These are phyloP conservation scores for Myiotriccus ornatus DNA, from an alignment of 2,797 vertebrate species.

Conservation along the genomic window DNA sequence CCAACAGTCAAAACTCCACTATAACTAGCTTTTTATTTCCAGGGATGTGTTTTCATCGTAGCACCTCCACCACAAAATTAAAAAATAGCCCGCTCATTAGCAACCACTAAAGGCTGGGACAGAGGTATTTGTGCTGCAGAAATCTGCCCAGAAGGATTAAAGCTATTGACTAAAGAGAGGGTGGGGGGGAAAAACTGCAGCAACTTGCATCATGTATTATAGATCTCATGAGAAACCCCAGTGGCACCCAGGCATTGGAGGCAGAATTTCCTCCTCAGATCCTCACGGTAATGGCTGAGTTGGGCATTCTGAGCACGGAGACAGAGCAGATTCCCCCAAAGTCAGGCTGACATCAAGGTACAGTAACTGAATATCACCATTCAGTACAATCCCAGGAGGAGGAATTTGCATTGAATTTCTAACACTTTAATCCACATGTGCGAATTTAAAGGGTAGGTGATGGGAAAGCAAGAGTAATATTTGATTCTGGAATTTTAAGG, in stretches of 20 bases:
- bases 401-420: not conserved
- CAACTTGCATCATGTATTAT: conserved; percentile 6
- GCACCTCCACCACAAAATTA: not conserved
- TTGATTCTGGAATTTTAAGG: not conserved
- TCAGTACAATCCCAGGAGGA: not conserved
- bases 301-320: conserved; percentile 1
- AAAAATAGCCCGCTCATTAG: not conserved
- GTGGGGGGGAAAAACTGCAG: not conserved
- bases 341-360: conserved; percentile 41
- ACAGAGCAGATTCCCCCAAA: conserved; percentile 16
- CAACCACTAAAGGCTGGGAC: not conserved
- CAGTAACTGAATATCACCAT: not conserved
- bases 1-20: not conserved
- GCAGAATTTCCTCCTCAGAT: conserved; percentile 3
- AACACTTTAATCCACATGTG: not conserved
- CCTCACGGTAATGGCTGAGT: not conserved
- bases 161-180: not conserved
- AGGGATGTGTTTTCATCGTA: not conserved
- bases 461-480: not conserved
- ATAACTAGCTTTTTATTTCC: not conserved
- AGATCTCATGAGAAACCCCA: conserved; percentile 13
- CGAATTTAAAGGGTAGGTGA: not conserved
- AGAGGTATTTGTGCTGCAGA: not conserved
- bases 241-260: not conserved
- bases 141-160: not conserved